Evolutionary conservation across 1,140 invertebrate genomes (phyloP), one percentile per base, ranked within the genome.

Genomic region (Drosophila kikkawai): DNA sequence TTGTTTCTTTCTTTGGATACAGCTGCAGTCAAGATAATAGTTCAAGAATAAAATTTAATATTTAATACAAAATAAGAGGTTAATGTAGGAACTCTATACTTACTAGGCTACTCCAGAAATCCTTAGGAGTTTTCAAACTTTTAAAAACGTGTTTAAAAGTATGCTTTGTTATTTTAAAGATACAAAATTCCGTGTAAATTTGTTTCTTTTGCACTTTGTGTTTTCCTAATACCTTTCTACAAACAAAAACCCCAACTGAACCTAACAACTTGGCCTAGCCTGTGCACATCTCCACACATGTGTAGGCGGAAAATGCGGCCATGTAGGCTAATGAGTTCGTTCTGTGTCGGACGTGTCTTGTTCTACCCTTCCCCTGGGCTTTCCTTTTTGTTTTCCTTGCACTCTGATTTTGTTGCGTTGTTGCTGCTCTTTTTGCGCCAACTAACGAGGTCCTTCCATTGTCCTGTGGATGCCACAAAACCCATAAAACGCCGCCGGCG

Each of bases 281-380:
- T 39, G 36, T 56, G 19, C 5, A 0, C 13, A 22, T 17, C 19
- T 39, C 8, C 53, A 69, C 70, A 69, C 66, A 66, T 87, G 56
- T 84, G 84, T 88, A 84, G 84, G 80, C 84, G 73, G 84, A 84
- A 88, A 87, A 80, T 88, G 84, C 80, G 84, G 68, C 84, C 76
- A 87, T 87, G 84, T 87, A 87, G 84, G 84, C 84, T 87, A 87
- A 87, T 87, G 84, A 87, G 84, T 84, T 87, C 77, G 67, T 77
- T 82, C 73, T 50, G 48, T 69, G 64, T 63, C 78, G 69, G 67
- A 67, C 74, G 56, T 78, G 74, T 79, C 56, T 69, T 79, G 76
- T 79, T 79, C 44, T 56, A 56, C 34, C 50, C 57, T 36, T 41
- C 26, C 12, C 53, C 15, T 13, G 9, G 32, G 22, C 1, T 50